Evolutionary conservation across 2,888 invertebrate genomes (phyloP).

Genomic region (Scaptomyza parva): DNA sequence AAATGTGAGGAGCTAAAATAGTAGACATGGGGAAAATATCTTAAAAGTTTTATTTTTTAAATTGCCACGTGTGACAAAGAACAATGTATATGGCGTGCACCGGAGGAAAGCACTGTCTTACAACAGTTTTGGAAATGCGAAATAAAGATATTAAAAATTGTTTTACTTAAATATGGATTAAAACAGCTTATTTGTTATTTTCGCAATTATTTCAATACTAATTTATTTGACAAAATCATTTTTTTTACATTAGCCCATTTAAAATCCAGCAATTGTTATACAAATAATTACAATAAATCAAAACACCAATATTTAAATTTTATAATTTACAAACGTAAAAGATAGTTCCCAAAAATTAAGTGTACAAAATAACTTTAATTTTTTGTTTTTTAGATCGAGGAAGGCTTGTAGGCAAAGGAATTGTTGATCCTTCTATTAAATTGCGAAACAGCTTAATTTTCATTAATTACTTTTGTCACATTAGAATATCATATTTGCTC

Average conservation of each 20-base stretch:
- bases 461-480: not conserved
- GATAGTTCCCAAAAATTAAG: too few relatives aligned
- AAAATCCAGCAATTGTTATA: too few relatives aligned
- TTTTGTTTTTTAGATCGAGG: too few relatives aligned
- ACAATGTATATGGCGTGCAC: slow-evolving; percentile 24
- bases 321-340: too few relatives aligned
- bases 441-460: too few relatives aligned
- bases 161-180: not conserved
- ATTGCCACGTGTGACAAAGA: slow-evolving; percentile 49
- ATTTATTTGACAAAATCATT: not conserved
- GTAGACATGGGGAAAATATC: slow-evolving; percentile 34
- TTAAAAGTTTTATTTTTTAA: slow-evolving; percentile 34
- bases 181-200: too few relatives aligned
- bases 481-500: not conserved
- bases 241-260: too few relatives aligned
- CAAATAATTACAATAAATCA: too few relatives aligned
- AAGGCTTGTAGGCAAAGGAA: too few relatives aligned
- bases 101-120: slow-evolving; percentile 24
- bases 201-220: not conserved
- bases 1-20: slow-evolving; percentile 49
- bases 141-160: not conserved
- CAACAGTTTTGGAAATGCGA: slow-evolving; percentile 9
- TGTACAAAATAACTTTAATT: too few relatives aligned
- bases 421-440: too few relatives aligned
- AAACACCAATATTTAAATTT: too few relatives aligned